A percentile compares a stretch with the other conserved stretches of the same genome.
Conservation (phyloP, 2,113 vertebrate genomes). For the Myotis yumanensis region DNA sequence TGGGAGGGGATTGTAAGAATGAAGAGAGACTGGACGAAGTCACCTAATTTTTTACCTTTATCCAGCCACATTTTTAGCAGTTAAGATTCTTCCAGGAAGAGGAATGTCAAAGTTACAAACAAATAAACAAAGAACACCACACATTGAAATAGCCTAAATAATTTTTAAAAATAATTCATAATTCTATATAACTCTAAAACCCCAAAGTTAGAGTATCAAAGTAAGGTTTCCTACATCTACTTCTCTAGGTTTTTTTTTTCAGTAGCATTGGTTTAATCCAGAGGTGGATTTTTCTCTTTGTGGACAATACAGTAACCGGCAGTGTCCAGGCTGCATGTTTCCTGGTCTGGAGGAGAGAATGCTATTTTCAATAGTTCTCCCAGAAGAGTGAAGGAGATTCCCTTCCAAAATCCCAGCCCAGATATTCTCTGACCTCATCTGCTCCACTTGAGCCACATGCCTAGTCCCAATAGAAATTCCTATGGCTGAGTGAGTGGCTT, state of each 20-base stretch:
- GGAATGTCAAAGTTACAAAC: background rate
- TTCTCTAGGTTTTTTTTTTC: background rate
- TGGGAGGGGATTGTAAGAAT: background rate
- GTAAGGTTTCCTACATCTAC: background rate
- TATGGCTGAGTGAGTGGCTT: background rate
- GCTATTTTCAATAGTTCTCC: background rate
- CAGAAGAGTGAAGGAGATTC: background rate
- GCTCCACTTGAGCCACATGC: background rate
- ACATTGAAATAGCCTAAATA: background rate
- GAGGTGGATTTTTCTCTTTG: background rate
- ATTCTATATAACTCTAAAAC: background rate
- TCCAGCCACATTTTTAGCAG: background rate
- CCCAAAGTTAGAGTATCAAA: background rate
- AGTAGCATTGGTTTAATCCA: background rate
- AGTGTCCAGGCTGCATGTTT: background rate
- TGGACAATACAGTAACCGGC: background rate
- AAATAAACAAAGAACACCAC: too few species aligned
- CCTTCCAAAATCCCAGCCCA: background rate
- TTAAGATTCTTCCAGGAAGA: constrained; percentile 9
- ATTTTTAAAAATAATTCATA: background rate
- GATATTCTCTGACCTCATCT: background rate
- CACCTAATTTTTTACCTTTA: background rate
- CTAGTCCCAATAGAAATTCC: background rate
- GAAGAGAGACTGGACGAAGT: background rate
- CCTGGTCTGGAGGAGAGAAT: background rate